Evolutionary conservation across 2,113 vertebrate genomes (phyloP).

Genomic region (Mormoops blainvillei): DNA sequence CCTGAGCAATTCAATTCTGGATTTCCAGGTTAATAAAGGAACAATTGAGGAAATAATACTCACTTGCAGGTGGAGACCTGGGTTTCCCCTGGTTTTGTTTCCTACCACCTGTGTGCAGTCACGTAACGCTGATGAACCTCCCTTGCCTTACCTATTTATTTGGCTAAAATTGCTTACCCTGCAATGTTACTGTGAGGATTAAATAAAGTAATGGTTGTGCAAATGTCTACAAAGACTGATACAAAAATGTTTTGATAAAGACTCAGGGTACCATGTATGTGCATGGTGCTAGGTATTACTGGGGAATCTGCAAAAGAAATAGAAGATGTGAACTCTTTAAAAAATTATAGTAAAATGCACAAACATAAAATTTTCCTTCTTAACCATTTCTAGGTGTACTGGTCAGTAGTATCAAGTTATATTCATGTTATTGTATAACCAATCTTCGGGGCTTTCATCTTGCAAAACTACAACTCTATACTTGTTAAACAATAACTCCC

Average conservation of each 20-base stretch:
- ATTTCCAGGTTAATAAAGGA: neutral
- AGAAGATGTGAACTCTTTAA: neutral
- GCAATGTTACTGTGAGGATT: neutral
- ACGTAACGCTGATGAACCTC: neutral
- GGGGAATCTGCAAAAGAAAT: neutral
- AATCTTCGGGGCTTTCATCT: neutral
- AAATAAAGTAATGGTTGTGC: neutral
- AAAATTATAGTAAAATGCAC: neutral
- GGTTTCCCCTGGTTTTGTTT: neutral
- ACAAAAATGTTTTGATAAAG: neutral
- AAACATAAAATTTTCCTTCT: neutral
- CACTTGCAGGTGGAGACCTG: neutral
- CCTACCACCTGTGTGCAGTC: neutral
- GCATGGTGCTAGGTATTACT: neutral
- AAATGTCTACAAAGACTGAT: neutral
- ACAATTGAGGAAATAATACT: neutral
- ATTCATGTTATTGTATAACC: neutral
- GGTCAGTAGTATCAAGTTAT: neutral
- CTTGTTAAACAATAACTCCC: neutral
- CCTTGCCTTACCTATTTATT: neutral
- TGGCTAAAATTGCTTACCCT: neutral
- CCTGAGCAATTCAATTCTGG: neutral
- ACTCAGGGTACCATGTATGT: neutral
- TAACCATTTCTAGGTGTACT: neutral
- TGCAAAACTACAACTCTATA: neutral